phyloP scores from a whole-genome alignment of 2,113 vertebrate genomes.

The Upupa epops region DNA sequence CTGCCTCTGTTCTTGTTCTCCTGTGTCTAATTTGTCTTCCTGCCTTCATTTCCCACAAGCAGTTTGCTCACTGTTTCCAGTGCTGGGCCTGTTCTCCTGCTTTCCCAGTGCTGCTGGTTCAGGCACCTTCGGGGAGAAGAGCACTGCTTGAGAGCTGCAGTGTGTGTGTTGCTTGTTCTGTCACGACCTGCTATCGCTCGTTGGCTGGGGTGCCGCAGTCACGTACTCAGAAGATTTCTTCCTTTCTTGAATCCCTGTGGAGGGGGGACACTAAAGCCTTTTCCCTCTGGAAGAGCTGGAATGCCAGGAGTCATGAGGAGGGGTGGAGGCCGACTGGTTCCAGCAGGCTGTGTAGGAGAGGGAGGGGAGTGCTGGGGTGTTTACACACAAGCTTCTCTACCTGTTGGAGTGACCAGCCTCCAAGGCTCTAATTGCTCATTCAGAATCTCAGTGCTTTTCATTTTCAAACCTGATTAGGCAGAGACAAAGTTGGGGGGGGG shows the following conservation, averaged over 20 bases:
- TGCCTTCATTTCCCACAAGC: background rate
- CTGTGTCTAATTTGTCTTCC: background rate
- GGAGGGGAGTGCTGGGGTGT: background rate
- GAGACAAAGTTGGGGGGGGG: background rate
- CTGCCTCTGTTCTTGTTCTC: background rate
- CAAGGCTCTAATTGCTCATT: background rate
- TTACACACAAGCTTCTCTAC: background rate
- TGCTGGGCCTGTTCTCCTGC: background rate
- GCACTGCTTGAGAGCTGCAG: background rate
- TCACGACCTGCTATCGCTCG: background rate
- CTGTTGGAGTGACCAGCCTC: background rate
- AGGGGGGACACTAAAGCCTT: background rate
- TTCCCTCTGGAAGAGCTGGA: background rate
- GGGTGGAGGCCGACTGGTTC: background rate
- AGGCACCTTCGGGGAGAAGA: background rate
- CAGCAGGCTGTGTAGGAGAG: background rate
- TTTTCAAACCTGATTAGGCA: slow-evolving; percentile 17
- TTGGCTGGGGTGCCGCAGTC: background rate
- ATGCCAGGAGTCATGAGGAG: background rate
- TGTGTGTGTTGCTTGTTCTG: accelerated
- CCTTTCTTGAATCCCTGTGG: background rate
- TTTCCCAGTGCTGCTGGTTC: background rate
- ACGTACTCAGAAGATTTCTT: background rate
- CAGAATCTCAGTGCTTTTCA: background rate
- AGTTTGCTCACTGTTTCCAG: background rate